A percentile compares a stretch with the other conserved stretches of the same genome.
These are phyloP conservation scores for Oncorhynchus clarkii DNA, from an alignment of 2,113 vertebrate genomes.

Conservation along the genomic window DNA sequence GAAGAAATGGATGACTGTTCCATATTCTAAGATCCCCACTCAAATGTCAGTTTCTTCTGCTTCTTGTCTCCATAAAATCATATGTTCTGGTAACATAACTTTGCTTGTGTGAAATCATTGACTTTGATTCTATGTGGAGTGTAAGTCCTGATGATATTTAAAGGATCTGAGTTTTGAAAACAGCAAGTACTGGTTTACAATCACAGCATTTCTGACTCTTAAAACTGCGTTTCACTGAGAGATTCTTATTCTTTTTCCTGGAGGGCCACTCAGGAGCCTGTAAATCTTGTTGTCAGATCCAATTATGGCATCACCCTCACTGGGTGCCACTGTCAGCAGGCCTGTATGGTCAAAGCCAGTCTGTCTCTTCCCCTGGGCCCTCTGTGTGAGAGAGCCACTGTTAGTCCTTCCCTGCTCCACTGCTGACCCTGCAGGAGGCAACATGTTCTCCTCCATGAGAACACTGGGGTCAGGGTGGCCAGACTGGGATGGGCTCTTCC, in stretches of 20 bases:
- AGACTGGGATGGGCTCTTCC: neutral
- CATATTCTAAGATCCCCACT: too few relatives aligned
- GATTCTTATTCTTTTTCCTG: slow-evolving; percentile 73
- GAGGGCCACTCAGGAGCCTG: slow-evolving; percentile 50
- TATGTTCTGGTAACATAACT: too few relatives aligned
- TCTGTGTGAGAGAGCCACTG: neutral
- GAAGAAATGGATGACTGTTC: neutral
- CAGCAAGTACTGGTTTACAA: too few relatives aligned
- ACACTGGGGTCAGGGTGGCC: slow-evolving; percentile 15
- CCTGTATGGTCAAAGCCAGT: neutral
- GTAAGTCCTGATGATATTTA: too few relatives aligned
- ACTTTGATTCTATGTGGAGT: neutral
- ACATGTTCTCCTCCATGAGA: slow-evolving; percentile 40
- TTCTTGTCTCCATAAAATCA: too few relatives aligned
- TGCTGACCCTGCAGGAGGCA: slow-evolving; percentile 13
- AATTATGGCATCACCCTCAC: neutral
- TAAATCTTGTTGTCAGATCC: slow-evolving; percentile 28
- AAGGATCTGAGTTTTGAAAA: too few relatives aligned
- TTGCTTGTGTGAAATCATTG: neutral
- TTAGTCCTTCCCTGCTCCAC: slow-evolving; percentile 2
- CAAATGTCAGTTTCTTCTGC: too few relatives aligned
- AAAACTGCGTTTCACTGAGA: neutral
- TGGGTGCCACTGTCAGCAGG: neutral
- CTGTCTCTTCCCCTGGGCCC: neutral
- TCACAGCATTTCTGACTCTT: too few relatives aligned